phyloP scores from a whole-genome alignment of 1,140 invertebrate genomes.

The Conus ventricosus region DNA sequence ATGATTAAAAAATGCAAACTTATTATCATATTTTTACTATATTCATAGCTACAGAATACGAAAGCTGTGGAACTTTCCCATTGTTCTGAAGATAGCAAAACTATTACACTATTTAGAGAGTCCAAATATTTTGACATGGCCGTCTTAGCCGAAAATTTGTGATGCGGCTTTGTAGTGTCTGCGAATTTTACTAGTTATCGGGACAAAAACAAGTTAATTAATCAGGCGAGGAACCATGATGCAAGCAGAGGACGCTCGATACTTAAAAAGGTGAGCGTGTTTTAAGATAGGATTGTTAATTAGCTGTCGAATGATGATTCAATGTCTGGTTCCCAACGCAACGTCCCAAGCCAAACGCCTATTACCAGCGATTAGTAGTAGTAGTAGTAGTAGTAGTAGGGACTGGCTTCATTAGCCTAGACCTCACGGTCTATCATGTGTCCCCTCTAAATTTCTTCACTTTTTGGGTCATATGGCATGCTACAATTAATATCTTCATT shows the following conservation, averaged over 20 bases:
- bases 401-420: too few species aligned
- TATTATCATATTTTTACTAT: neutral
- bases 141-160: neutral
- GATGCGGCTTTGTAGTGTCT: neutral
- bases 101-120: conserved; percentile 22
- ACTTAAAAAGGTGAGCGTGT: conserved; percentile 61
- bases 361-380: too few species aligned
- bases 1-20: neutral
- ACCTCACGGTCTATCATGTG: too few species aligned
- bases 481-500: too few species aligned
- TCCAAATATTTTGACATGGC: conserved; percentile 48
- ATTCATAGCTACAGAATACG: neutral
- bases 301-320: neutral
- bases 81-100: neutral
- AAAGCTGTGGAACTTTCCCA: neutral
- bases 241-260: conserved; percentile 68
- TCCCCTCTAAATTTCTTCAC: too few species aligned
- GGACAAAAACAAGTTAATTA: neutral
- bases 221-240: conserved; percentile 42
- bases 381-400: too few species aligned
- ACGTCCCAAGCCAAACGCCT: conserved; percentile 14
- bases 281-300: neutral
- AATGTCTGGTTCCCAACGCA: conserved; percentile 25
- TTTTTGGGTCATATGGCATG: too few species aligned
- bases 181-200: neutral